Evolutionary conservation across 2,888 invertebrate species (phyloP).

Genomic region (Coecobrya sp.): DNA sequence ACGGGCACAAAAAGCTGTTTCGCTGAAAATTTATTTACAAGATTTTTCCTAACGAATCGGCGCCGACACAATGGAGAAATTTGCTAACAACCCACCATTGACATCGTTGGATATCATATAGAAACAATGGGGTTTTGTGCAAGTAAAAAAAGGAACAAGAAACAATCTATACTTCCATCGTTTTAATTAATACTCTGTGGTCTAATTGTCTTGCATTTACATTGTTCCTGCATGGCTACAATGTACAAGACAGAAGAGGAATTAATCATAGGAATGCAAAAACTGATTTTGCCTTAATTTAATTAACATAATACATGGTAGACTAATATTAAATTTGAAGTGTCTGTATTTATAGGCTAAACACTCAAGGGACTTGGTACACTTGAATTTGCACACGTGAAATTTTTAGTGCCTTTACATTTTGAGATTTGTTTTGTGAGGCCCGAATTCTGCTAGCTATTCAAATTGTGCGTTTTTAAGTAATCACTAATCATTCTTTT

Average conservation of each 20-base stretch:
- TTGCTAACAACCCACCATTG: neutral
- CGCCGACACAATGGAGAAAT: neutral
- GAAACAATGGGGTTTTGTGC: constrained; percentile 18
- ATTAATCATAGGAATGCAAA: neutral
- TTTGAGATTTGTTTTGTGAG: neutral
- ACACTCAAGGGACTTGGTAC: too few species aligned
- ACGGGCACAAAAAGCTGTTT: neutral
- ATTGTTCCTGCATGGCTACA: too few species aligned
- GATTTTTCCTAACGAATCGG: neutral
- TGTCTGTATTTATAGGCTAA: too few species aligned
- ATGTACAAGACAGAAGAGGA: neutral
- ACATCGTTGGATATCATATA: neutral
- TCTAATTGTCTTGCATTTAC: neutral
- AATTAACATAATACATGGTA: neutral
- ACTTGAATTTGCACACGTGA: neutral
- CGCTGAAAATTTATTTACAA: neutral
- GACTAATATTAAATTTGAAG: too few species aligned
- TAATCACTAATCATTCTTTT: neutral
- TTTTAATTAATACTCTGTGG: neutral
- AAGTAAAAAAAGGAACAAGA: constrained; percentile 12
- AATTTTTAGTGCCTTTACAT: neutral
- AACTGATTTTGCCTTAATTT: neutral
- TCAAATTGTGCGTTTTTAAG: neutral
- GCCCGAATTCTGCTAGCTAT: neutral
- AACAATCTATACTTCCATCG: neutral